These are phyloP conservation scores for Phrixothrix hirtus DNA, from an alignment of 2,888 invertebrate genomes.

Conservation along the genomic window DNA sequence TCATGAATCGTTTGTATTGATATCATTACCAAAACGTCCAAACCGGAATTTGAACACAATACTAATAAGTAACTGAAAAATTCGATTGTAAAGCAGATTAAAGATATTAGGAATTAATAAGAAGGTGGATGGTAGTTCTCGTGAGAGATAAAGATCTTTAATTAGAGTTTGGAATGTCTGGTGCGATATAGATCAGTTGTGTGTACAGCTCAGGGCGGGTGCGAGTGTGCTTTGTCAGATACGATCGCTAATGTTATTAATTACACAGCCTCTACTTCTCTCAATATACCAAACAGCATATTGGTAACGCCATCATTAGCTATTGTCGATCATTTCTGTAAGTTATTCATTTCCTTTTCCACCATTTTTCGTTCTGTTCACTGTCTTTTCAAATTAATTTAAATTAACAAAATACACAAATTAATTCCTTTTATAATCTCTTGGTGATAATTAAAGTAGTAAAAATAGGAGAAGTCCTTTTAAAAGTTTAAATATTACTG, in stretches of 20 bases:
- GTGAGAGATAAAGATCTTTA: constrained; percentile 40
- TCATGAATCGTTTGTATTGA: background rate
- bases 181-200: constrained; percentile 35
- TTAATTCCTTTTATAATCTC: no score
- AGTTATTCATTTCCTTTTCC: constrained; percentile 1
- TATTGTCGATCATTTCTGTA: constrained; percentile 37
- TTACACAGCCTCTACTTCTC: constrained; percentile 40
- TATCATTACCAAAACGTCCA: background rate
- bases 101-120: constrained; percentile 55
- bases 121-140: constrained; percentile 52
- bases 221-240: constrained; percentile 40
- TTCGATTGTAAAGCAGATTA: constrained; percentile 45
- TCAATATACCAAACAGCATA: constrained; percentile 39
- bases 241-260: constrained; percentile 38
- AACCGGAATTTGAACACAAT: constrained; percentile 12
- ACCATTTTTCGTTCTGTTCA: no score
- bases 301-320: constrained; percentile 35
- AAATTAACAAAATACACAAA: no score
- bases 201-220: constrained; percentile 35
- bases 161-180: constrained; percentile 41
- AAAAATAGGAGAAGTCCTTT: no score
- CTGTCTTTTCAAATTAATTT: no score
- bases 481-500: no score
- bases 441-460: no score
- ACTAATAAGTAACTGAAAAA: constrained; percentile 36